phyloP scores from a whole-genome alignment of 92 coral and sea anemone genomes.

The Chrysogorgia sp. region DNA sequence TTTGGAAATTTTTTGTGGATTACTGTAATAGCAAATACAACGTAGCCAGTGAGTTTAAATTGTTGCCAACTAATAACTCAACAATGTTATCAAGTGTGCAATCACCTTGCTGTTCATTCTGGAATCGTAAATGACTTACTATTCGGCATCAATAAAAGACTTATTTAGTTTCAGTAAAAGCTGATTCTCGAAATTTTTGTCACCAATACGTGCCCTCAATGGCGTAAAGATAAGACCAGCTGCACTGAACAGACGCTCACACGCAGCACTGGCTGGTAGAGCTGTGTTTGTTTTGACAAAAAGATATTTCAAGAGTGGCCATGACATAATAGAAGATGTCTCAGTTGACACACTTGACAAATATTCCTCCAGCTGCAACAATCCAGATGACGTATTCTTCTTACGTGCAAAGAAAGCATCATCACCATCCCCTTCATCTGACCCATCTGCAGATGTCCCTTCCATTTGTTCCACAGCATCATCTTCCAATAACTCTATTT shows the following conservation, averaged over 20 bases:
- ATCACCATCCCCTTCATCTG: too few species aligned
- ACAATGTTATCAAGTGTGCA: conserved; percentile 9
- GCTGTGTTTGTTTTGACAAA: conserved; percentile 29
- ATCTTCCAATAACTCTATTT: conserved; percentile 15
- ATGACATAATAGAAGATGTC: conserved; percentile 24
- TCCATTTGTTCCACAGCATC: conserved; percentile 9
- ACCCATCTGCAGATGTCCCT: conserved; percentile 19
- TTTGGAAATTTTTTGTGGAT: too few species aligned
- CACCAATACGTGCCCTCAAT: conserved; percentile 26
- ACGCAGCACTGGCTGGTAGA: conserved; percentile 28
- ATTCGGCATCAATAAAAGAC: conserved; percentile 12
- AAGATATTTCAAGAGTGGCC: conserved; percentile 32
- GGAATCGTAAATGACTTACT: conserved; percentile 8
- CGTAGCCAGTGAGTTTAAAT: too few species aligned
- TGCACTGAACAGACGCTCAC: conserved; percentile 7
- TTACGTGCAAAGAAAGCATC: conserved; percentile 21
- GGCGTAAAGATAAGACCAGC: conserved; percentile 37
- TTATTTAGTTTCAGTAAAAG: too few species aligned
- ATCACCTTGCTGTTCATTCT: background rate
- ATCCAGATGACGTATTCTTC: conserved; percentile 28
- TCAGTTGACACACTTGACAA: conserved; percentile 29
- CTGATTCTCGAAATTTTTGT: too few species aligned
- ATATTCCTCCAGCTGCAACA: conserved; percentile 33
- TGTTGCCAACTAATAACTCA: background rate
- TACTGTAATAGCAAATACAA: too few species aligned